A percentile compares a stretch with the other conserved stretches of the same genome.
Evolutionary conservation across 92 coral and sea anemone species (phyloP).

Genomic region (Metridium senile): DNA sequence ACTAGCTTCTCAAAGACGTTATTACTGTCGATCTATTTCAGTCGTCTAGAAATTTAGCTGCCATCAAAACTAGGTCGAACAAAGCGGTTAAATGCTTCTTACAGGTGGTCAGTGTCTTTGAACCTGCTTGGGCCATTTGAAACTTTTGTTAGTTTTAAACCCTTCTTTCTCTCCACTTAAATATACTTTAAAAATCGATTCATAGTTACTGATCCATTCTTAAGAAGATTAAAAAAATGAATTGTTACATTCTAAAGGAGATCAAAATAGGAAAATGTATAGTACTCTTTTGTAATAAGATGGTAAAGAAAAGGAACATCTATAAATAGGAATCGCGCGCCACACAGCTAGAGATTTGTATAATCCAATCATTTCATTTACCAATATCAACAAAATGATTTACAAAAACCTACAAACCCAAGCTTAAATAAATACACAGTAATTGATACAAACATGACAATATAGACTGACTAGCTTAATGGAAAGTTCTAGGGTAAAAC

Average conservation of each 20-base stretch:
- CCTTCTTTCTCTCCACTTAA: background rate
- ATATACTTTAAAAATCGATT: background rate
- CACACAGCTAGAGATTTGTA: background rate
- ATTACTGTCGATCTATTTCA: constrained; percentile 22
- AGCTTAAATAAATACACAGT: background rate
- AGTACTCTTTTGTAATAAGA: background rate
- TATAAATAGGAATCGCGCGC: background rate
- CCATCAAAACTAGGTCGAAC: constrained; percentile 18
- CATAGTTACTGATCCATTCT: background rate
- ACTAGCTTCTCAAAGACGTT: constrained; percentile 13
- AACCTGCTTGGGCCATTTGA: constrained; percentile 13
- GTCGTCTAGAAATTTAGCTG: constrained; percentile 1
- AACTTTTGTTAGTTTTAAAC: background rate
- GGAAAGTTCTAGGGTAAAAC: background rate
- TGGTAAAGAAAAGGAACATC: background rate
- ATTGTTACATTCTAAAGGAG: background rate
- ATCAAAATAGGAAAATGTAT: background rate
- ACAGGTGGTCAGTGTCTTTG: constrained; percentile 18
- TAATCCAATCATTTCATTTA: background rate
- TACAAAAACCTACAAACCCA: background rate
- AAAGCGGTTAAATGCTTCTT: constrained; percentile 9
- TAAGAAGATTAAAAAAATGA: background rate
- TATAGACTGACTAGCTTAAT: background rate
- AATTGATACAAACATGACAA: background rate
- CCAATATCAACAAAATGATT: background rate